Base-by-base conservation (phyloP, 2,113 vertebrate species). In the Orthonyx spaldingii region DNA sequence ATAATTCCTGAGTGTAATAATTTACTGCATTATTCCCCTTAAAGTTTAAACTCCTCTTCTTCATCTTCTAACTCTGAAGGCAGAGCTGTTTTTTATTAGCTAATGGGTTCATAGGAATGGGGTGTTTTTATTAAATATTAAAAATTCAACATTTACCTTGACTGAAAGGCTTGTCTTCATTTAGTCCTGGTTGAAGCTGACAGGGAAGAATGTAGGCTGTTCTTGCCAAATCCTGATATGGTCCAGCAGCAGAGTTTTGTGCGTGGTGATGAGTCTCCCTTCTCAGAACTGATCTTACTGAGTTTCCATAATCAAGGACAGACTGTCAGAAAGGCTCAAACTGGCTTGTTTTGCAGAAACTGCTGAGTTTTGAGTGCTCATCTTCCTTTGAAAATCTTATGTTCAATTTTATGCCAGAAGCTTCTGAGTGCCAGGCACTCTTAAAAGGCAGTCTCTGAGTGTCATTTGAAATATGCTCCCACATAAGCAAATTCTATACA, bases 91-190 rank as follows among this genome's bases (percentile, higher is more conserved):
- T 96, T 91, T 94, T 84, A 91, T 96, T 93, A 96, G 95, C 87
- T 94, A 94, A 96, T 78, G 13, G 11, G 35, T 96, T 94, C 81
- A 76, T 88, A 94, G 92, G 95, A 93, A 95, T 85, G 93, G 92
- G 61, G 85, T 92, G 66, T 89, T 97, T 97, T 93, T 94, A 97
- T 97, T 97, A 97, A 97, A 97, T 96, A 97, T 94, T 98, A 97
- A 96, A 94, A 97, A 55, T 18, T 84, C 26, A 59, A 37, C 81
- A 47, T 94, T 95, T 95, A 93, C 91, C 96, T 97, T 93, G 85
- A 79, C 90, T 44, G 87, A 92, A 96, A 92, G 71, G 94, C 84
- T 89, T 90, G 75, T 71, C 61, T 96, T 93, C 80, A 22, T 90
- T 97, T 83, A 72, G 69, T 91, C 95, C 90, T 89, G 88, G 96